Evolutionary conservation across 2,797 vertebrate genomes (phyloP).

Genomic region (Channallabes apus): DNA sequence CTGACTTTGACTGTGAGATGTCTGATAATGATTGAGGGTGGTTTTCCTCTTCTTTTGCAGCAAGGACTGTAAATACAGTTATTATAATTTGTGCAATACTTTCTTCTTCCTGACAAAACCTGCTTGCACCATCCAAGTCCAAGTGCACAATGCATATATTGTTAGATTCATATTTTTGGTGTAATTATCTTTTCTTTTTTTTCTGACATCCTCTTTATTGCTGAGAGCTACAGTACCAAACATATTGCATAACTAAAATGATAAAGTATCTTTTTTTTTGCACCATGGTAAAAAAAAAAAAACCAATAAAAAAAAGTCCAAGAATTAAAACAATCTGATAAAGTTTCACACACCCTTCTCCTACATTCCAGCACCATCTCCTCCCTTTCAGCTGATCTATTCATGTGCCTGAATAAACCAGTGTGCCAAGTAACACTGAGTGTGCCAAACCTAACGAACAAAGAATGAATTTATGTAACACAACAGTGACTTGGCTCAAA

Average conservation of each 20-base stretch:
- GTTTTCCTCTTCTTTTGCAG: too few relatives aligned
- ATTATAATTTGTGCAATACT: too few relatives aligned
- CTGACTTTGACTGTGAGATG: not conserved
- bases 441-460: slow-evolving; percentile 30
- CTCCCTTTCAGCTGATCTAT: slow-evolving; percentile 22
- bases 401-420: slow-evolving; percentile 42
- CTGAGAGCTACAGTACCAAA: too few relatives aligned
- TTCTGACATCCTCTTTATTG: too few relatives aligned
- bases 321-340: not conserved
- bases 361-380: slow-evolving; percentile 16
- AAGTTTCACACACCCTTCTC: slow-evolving; percentile 21
- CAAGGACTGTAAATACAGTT: too few relatives aligned
- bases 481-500: slow-evolving; percentile 9
- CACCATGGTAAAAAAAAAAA: not conserved
- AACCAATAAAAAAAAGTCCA: not conserved
- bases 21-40: not conserved
- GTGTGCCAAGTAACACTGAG: slow-evolving; percentile 26
- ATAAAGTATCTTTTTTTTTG: too few relatives aligned
- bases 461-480: slow-evolving; percentile 18
- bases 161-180: too few relatives aligned
- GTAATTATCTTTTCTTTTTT: too few relatives aligned
- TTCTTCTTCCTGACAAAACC: too few relatives aligned
- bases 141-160: too few relatives aligned
- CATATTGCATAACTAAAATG: too few relatives aligned
- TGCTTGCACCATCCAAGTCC: too few relatives aligned